Evolutionary conservation across 1,140 invertebrate species (phyloP), one percentile per base, ranked within the genome.

Genomic region (Aphidius gifuensis): DNA sequence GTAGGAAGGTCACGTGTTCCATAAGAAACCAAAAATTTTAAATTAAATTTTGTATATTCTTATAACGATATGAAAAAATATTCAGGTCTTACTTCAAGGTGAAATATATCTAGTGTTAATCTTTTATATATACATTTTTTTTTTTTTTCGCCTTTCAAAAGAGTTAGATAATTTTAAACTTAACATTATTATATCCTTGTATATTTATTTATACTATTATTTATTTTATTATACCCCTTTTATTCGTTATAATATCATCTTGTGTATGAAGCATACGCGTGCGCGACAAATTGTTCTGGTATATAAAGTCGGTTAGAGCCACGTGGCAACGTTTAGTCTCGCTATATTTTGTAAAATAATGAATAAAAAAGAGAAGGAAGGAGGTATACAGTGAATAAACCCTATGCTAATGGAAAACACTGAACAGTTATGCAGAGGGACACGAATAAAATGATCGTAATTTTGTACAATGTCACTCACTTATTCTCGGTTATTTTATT

Each of bases 381-480:
- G 23, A 32, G 23, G 23, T 32, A 32, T 32, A 32, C 1, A 32
- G 23, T 32, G 23, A 32, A 32, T 67, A 72, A 69, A 74, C 66
- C 63, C 69, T 77, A 75, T 77, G 75, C 65, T 75, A 77, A 75
- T 75, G 55, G 23, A 8, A 44, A 44, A 42, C 23, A 8, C 9
- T 11, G 32, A 40, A 48, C 44, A 54, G 56, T 61, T 62, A 61
- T 61, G 56, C 23, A 32, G 23, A 65, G 67, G 62, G 53, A 54
- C 67, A 68, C 69, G 67, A 70, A 66, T 72, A 59, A 67, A 67
- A 69, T 69, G 65, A 64, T 66, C 56, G 64, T 68, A 66, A 64
- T 68, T 70, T 68, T 68, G 66, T 65, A 9, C 23, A 32, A 32
- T 32, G 23, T 32, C 23, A 32, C 23, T 32, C 23, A 32, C 23